Evolutionary conservation across 2,797 vertebrate genomes (phyloP), one percentile per base, ranked within the genome.

Genomic region (Merluccius polli): DNA sequence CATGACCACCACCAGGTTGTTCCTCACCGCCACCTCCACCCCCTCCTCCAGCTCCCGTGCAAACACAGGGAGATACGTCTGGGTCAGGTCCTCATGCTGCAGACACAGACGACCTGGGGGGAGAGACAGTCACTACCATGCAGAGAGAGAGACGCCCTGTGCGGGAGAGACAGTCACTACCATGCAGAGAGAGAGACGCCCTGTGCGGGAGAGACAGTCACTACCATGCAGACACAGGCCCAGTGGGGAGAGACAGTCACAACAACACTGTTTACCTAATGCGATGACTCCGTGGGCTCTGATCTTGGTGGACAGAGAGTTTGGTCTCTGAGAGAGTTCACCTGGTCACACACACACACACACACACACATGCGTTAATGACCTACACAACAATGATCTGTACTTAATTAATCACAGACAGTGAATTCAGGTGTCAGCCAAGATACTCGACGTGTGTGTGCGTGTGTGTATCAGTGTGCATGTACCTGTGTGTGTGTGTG

Each of bases 281-380:
- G 98, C 95, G 73, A 98, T 92, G 82, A 98, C 93, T 0, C 96
- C 97, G 0, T 99, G 96, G 0, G 98, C 98, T 89, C 95, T 89
- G 79, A 98, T 91, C 79, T 90, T 84, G 0, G 95, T 82, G 0
- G 97, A 91, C 91, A 99, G 92, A 74, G 87, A 75, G 73, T 93
- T 95, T 18, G 92, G 88, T 87, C 87, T 92, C 1, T 65, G n/a
- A 27, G 59, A 8, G 27, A n/a, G n/a, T 7, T 24, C 59, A 11
- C 2, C 67, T 69, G 67, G 27, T 31, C 11, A 31, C 24, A 27
- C 18, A n/a, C 21, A 21, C 12, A 65, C 5, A 11, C 10, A 29
- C 48, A 52, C 16, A 21, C 44, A 52, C 48, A 59, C 21, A 59
- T 2, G n/a, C 44, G 44, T 48, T 48, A 48, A 18, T 48, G 44